phyloP scores from a whole-genome alignment of 2,797 vertebrate species.

The Clarias laeviceps region DNA sequence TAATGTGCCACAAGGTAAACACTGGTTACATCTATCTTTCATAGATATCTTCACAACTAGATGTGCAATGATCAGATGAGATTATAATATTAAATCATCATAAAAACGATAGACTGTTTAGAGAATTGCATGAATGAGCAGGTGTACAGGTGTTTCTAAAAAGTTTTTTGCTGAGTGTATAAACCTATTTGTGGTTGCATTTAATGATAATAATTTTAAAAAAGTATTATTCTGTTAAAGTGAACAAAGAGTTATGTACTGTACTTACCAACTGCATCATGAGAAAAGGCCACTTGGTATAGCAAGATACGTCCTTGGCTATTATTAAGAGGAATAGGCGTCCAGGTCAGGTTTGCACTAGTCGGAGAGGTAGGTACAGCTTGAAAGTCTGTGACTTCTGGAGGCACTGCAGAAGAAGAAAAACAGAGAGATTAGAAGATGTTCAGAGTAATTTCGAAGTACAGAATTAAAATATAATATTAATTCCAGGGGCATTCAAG shows the following conservation, averaged over 20 bases:
- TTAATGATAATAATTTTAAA: neutral
- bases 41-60: neutral
- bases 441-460: neutral
- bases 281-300: slow-evolving; percentile 65
- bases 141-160: neutral
- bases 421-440: neutral
- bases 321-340: slow-evolving; percentile 53
- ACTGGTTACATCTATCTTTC: neutral
- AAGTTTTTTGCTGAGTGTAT: neutral
- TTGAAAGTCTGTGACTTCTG: slow-evolving; percentile 58
- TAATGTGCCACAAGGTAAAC: neutral
- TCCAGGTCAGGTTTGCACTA: slow-evolving; percentile 67
- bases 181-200: neutral
- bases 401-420: slow-evolving; percentile 61
- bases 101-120: neutral
- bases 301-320: slow-evolving; percentile 61
- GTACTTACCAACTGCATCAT: slow-evolving; percentile 57
- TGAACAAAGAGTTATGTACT: neutral
- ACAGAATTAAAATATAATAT: too few species aligned
- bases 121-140: neutral
- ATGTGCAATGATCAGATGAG: neutral
- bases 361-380: slow-evolving; percentile 43
- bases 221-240: neutral
- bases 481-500: too few species aligned
- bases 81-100: neutral